Evolutionary conservation across 2,113 vertebrate genomes (phyloP).

Genomic region (Callopanchax toddi): DNA sequence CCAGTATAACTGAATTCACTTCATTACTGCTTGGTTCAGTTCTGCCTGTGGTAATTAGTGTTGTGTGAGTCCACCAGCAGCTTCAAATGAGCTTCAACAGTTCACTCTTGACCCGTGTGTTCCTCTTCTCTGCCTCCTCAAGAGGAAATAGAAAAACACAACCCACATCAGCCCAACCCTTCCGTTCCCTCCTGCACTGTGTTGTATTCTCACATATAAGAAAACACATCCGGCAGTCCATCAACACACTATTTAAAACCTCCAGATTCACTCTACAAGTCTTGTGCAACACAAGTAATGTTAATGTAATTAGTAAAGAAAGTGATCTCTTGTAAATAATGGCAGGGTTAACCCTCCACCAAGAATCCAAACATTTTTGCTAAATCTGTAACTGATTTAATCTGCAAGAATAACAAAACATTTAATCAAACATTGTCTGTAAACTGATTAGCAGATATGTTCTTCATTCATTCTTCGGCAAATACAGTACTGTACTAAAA

Average conservation of each 20-base stretch:
- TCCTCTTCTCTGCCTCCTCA: slow-evolving; percentile 57
- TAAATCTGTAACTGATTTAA: too few relatives aligned
- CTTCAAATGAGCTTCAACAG: slow-evolving; percentile 61
- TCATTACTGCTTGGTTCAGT: slow-evolving; percentile 28
- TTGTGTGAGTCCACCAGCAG: slow-evolving; percentile 50
- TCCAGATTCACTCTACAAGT: background rate
- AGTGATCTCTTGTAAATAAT: too few relatives aligned
- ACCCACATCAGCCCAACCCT: slow-evolving; percentile 57
- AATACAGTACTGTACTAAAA: too few relatives aligned
- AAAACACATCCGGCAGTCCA: slow-evolving; percentile 4
- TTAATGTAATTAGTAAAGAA: too few relatives aligned
- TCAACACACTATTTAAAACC: background rate
- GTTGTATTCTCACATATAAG: slow-evolving; percentile 14
- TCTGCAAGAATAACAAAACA: too few relatives aligned
- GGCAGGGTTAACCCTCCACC: too few relatives aligned
- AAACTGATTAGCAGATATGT: too few relatives aligned
- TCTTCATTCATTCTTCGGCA: too few relatives aligned
- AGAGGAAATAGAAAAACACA: slow-evolving; percentile 55
- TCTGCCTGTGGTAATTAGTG: slow-evolving; percentile 53
- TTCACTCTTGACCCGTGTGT: slow-evolving; percentile 59
- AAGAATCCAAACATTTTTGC: too few relatives aligned
- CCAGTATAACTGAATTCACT: slow-evolving; percentile 18
- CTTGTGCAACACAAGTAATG: background rate
- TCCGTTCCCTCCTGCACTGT: slow-evolving; percentile 38
- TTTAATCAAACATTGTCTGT: too few relatives aligned